Percentiles rank a stretch among this genome's conserved stretches.
phyloP scores from a whole-genome alignment of 2,113 vertebrate genomes.

The Perca schrenkii region DNA sequence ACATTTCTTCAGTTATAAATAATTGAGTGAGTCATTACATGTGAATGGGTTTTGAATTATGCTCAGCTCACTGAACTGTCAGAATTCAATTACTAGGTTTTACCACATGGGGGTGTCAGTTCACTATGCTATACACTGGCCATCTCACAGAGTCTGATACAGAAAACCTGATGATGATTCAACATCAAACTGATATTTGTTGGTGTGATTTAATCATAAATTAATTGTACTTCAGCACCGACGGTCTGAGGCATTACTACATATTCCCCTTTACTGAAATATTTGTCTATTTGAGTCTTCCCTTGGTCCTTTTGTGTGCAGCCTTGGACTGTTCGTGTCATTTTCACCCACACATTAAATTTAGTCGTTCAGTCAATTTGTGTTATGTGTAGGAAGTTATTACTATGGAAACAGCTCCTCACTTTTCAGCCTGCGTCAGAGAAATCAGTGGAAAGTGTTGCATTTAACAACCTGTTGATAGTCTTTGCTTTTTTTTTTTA shows the following conservation, averaged over 20 bases:
- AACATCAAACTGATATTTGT: neutral
- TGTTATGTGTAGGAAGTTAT: slow-evolving; percentile 42
- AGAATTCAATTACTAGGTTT: neutral
- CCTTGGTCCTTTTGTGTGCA: neutral
- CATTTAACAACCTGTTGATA: slow-evolving; percentile 18
- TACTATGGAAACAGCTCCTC: slow-evolving; percentile 69
- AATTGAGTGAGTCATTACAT: neutral
- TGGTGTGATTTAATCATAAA: neutral
- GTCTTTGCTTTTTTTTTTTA: slow-evolving; percentile 1
- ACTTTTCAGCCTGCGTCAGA: slow-evolving; percentile 16
- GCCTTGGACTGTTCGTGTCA: neutral
- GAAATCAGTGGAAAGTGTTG: slow-evolving; percentile 20
- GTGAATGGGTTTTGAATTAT: neutral
- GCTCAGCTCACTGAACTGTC: neutral
- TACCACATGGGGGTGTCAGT: slow-evolving; percentile 55
- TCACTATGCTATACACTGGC: neutral
- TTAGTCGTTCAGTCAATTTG: slow-evolving; percentile 13
- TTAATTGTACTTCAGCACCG: neutral
- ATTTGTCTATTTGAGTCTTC: neutral
- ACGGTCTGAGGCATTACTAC: neutral
- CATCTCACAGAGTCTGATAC: neutral
- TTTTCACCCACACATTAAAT: slow-evolving; percentile 10
- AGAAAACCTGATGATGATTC: neutral
- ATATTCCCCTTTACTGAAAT: neutral
- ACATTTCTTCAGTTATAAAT: neutral